phyloP scores from a whole-genome alignment of 1,140 invertebrate genomes.

The Diachasmimorpha longicaudata region DNA sequence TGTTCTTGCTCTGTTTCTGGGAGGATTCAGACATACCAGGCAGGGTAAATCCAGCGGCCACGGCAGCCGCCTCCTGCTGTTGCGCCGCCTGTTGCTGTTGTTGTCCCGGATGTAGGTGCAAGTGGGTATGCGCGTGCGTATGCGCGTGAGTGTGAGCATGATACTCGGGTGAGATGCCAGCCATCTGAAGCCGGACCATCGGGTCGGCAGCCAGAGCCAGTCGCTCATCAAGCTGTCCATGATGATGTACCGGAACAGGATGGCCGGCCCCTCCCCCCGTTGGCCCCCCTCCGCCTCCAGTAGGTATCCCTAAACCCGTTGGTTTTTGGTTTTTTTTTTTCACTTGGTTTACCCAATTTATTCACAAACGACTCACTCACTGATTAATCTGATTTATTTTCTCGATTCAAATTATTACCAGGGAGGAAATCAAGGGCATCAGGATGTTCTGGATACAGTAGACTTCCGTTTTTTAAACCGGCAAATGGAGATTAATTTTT shows the following conservation, averaged over 20 bases:
- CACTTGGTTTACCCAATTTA: background rate
- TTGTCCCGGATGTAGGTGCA: slow-evolving; percentile 85
- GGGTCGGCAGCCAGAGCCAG: slow-evolving; percentile 76
- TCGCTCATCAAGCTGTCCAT: slow-evolving; percentile 72
- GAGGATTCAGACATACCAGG: slow-evolving; percentile 64
- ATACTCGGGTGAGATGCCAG: slow-evolving; percentile 80
- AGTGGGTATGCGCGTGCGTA: slow-evolving; percentile 89
- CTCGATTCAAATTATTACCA: no score
- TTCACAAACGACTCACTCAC: background rate
- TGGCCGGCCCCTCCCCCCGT: slow-evolving; percentile 52
- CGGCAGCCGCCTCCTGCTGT: slow-evolving; percentile 63
- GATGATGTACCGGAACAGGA: slow-evolving; percentile 62
- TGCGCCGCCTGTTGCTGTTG: slow-evolving; percentile 72
- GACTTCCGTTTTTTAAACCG: no score
- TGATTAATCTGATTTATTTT: background rate
- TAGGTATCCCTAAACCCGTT: slow-evolving; percentile 59
- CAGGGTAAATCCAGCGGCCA: slow-evolving; percentile 67
- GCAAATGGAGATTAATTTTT: no score
- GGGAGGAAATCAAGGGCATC: no score
- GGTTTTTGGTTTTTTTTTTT: background rate
- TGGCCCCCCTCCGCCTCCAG: slow-evolving; percentile 62
- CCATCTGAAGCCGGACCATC: slow-evolving; percentile 85
- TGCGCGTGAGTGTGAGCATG: slow-evolving; percentile 85
- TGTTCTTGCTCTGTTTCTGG: background rate
- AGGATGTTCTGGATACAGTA: no score